A percentile compares a stretch with the other conserved stretches of the same genome.
Conservation (phyloP, 2,113 vertebrate genomes). For the Oxyura jamaicensis region DNA sequence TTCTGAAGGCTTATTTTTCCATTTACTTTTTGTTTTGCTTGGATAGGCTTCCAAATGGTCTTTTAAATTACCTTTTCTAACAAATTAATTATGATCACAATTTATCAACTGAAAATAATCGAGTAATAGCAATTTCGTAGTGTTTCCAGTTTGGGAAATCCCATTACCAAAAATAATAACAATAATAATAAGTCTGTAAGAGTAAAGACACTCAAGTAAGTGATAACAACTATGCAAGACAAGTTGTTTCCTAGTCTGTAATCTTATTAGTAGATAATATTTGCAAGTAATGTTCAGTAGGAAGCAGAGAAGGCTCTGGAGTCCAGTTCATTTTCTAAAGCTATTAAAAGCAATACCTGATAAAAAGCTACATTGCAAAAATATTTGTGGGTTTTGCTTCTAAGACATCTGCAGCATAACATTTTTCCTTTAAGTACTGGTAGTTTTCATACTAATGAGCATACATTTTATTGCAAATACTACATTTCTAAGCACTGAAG, state of each 20-base stretch:
- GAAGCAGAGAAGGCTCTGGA: not conserved
- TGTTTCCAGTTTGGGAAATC: constrained; percentile 6
- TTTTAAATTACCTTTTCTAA: not conserved
- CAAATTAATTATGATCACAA: not conserved
- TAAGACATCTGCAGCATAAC: not conserved
- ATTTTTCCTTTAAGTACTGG: not conserved
- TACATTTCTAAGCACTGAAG: not conserved
- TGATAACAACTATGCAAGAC: not conserved
- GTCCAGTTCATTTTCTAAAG: not conserved
- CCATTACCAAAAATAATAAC: not conserved
- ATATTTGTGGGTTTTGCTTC: not conserved
- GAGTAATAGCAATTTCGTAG: not conserved
- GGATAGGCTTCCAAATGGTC: not conserved
- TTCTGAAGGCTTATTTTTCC: constrained; percentile 30
- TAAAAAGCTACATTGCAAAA: constrained; percentile 18
- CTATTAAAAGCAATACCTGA: not conserved
- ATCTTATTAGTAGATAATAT: constrained; percentile 33
- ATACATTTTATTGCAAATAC: not conserved
- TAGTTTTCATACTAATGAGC: not conserved
- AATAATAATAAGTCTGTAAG: not conserved
- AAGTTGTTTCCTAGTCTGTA: not conserved
- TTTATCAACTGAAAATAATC: constrained; percentile 36
- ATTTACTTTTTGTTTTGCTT: constrained; percentile 28
- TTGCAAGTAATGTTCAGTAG: not conserved
- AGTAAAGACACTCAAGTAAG: constrained; percentile 29